Conservation (phyloP, 2,888 invertebrate genomes). For the Ptilodon capucinus region DNA sequence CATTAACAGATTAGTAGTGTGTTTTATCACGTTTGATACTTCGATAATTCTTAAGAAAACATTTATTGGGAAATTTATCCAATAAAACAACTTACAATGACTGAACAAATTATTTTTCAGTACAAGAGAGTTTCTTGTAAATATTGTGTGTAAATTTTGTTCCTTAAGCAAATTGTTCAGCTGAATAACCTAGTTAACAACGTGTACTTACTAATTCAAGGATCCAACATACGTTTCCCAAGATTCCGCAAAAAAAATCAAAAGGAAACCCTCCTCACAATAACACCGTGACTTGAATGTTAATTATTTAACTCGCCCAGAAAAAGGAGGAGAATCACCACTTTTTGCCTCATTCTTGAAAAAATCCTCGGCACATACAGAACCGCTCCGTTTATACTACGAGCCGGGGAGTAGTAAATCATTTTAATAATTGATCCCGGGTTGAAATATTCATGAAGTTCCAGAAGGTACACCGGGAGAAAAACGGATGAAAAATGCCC, state of each 20-base stretch:
- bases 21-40: no score
- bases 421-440: conserved; percentile 80
- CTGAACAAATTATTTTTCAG: no score
- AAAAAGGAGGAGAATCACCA: conserved; percentile 34
- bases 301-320: conserved; percentile 31
- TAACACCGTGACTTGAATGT: conserved; percentile 31
- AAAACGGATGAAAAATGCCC: conserved; percentile 74
- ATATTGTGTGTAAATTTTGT: no score
- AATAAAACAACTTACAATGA: no score
- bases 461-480: conserved; percentile 62
- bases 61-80: no score
- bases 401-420: conserved; percentile 70
- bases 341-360: conserved; percentile 36
- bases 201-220: background rate
- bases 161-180: no score
- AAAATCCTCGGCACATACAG: conserved; percentile 51
- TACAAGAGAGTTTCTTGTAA: no score
- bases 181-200: background rate
- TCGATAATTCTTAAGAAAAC: no score
- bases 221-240: background rate
- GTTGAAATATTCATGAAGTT: conserved; percentile 79
- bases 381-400: conserved; percentile 50
- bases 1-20: conserved; percentile 23
- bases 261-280: conserved; percentile 23
- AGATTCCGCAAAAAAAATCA: conserved; percentile 14